A percentile compares a stretch with the other conserved stretches of the same genome.
phyloP scores from a whole-genome alignment of 2,113 vertebrate species.

The Notarius quadriscutis region DNA sequence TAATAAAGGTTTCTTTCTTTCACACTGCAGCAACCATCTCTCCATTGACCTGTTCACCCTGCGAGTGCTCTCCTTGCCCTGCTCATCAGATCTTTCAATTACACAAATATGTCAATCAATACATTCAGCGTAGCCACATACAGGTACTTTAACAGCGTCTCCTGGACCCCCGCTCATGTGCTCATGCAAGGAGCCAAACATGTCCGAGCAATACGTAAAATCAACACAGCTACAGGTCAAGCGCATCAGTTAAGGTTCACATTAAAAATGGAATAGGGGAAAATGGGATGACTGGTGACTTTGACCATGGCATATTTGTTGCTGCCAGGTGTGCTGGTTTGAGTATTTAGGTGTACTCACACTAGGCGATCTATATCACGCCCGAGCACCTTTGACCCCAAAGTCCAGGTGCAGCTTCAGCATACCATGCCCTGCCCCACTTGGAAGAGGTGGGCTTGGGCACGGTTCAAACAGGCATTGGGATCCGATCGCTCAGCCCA shows the following conservation, averaged over 20 bases:
- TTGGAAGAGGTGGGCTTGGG: too few relatives aligned
- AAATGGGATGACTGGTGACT: not conserved
- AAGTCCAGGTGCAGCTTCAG: too few relatives aligned
- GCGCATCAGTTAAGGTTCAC: not conserved
- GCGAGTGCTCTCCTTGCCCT: not conserved
- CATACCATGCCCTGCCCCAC: too few relatives aligned
- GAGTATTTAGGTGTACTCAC: not conserved
- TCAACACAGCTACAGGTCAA: not conserved
- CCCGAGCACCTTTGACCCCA: too few relatives aligned
- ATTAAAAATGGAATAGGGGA: too few relatives aligned
- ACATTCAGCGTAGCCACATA: not conserved
- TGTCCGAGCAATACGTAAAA: not conserved
- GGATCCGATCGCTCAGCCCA: too few relatives aligned
- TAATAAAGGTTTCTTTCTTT: too few relatives aligned
- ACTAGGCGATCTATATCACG: too few relatives aligned
- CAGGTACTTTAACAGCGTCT: too few relatives aligned
- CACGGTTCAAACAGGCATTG: too few relatives aligned
- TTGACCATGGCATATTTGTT: not conserved
- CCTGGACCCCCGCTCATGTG: not conserved
- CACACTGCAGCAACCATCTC: not conserved
- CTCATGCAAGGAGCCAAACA: not conserved
- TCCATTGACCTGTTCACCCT: not conserved
- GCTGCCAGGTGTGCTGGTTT: not conserved
- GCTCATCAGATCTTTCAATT: slow-evolving; percentile 1
- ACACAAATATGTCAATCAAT: too few relatives aligned